Evolutionary conservation across 2,888 invertebrate genomes (phyloP).

Genomic region (Lasioglossum pauxillum): DNA sequence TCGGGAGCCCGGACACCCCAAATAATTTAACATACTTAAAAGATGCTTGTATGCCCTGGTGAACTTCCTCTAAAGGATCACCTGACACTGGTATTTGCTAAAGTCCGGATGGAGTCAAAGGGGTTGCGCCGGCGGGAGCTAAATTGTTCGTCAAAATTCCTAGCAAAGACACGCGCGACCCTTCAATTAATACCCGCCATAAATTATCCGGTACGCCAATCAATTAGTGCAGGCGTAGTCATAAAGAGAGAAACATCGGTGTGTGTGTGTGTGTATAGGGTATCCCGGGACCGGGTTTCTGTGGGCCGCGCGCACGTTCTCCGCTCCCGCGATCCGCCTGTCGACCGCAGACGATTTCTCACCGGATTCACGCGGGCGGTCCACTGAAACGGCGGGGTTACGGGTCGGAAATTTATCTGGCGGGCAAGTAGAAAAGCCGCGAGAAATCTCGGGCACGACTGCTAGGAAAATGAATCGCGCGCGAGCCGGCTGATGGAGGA

Average conservation of each 20-base stretch:
- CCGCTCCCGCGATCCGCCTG: slow-evolving; percentile 15
- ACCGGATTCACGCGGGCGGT: slow-evolving; percentile 54
- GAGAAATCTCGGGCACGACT: slow-evolving; percentile 70
- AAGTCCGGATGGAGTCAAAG: background rate
- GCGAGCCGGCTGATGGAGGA: slow-evolving; percentile 17
- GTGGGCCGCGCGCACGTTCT: background rate
- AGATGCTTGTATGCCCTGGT: background rate
- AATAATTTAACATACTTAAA: background rate
- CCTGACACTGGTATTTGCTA: background rate
- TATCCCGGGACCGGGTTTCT: slow-evolving; percentile 10
- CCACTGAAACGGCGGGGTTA: slow-evolving; percentile 61
- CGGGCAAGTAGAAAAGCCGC: slow-evolving; percentile 68
- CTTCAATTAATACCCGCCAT: slow-evolving; percentile 6
- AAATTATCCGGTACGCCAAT: slow-evolving; percentile 10
- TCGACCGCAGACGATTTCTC: slow-evolving; percentile 54
- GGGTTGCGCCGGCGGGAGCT: background rate
- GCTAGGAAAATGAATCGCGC: slow-evolving; percentile 54
- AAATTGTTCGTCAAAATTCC: slow-evolving; percentile 4
- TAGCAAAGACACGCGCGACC: background rate
- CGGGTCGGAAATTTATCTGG: slow-evolving; percentile 68
- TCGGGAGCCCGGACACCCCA: background rate
- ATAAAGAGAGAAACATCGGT: slow-evolving; percentile 7
- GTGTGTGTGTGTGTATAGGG: background rate
- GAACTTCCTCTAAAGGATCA: background rate
- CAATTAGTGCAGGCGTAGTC: slow-evolving; percentile 12